Conservation (phyloP, 2,113 vertebrate species). For the Camelus bactrianus region DNA sequence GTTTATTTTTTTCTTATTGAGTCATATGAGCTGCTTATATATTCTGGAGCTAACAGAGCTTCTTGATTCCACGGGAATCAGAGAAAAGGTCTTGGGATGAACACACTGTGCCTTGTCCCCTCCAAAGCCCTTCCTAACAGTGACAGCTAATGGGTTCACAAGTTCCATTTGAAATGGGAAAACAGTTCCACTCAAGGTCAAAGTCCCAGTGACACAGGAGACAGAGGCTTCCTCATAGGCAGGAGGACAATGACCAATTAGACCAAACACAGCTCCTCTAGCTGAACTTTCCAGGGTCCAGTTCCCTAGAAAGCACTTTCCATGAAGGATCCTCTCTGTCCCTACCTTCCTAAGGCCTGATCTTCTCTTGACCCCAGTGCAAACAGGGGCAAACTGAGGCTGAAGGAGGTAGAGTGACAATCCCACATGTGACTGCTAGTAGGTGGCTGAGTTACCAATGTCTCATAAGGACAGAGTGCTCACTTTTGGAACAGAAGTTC, state of each 20-base stretch:
- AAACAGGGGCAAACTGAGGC: not conserved
- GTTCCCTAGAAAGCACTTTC: not conserved
- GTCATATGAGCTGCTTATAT: too few relatives aligned
- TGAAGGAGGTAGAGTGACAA: not conserved
- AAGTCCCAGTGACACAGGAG: too few relatives aligned
- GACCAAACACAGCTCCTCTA: too few relatives aligned
- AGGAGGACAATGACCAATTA: not conserved
- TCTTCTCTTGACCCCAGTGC: not conserved
- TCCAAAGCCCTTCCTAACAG: not conserved
- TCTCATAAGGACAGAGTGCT: not conserved
- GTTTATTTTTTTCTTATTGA: too few relatives aligned
- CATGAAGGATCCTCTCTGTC: not conserved
- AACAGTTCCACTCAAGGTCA: rapidly evolving
- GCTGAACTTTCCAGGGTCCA: not conserved
- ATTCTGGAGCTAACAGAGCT: too few relatives aligned
- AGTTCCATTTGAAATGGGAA: not conserved
- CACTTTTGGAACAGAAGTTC: constrained; percentile 94
- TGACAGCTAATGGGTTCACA: not conserved
- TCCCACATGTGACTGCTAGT: not conserved
- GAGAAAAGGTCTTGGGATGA: too few relatives aligned
- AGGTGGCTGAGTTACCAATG: too few relatives aligned
- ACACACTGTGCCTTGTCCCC: too few relatives aligned
- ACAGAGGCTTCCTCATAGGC: not conserved
- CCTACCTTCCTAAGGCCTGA: not conserved
- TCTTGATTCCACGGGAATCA: too few relatives aligned